A percentile compares a stretch with the other conserved stretches of the same genome.
These are phyloP conservation scores for Aphelenchoides fujianensis DNA, from an alignment of 1,140 invertebrate genomes.

Conservation along the genomic window DNA sequence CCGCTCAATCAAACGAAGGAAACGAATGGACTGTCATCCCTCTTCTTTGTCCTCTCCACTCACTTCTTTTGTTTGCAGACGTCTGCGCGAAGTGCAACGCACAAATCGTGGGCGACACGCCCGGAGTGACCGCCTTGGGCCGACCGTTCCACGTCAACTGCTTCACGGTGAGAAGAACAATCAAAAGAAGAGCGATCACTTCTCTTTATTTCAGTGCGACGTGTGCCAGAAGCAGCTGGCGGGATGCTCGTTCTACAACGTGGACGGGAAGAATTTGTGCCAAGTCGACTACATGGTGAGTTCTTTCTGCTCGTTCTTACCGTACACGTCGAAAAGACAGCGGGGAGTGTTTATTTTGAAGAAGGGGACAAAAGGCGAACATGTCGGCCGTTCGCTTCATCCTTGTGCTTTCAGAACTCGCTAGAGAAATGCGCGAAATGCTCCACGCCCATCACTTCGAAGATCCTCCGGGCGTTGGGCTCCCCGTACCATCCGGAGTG, in stretches of 20 bases:
- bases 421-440: constrained; percentile 97
- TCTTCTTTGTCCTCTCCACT: too few species aligned
- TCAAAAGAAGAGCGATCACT: too few species aligned
- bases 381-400: too few species aligned
- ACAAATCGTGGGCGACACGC: constrained; percentile 44
- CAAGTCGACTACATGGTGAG: constrained; percentile 54
- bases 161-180: too few species aligned
- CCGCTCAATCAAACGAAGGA: background rate
- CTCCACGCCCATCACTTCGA: constrained; percentile 82
- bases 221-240: constrained; percentile 68
- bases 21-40: too few species aligned
- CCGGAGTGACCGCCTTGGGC: constrained; percentile 25
- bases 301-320: background rate
- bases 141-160: constrained; percentile 75
- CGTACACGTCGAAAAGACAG: background rate
- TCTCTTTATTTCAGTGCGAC: too few species aligned
- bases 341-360: constrained; percentile 13
- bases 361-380: too few species aligned
- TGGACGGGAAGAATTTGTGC: constrained; percentile 54
- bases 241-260: constrained; percentile 50
- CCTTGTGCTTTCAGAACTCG: constrained; percentile 70
- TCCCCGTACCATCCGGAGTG: constrained; percentile 97
- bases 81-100: constrained; percentile 44
- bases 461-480: constrained; percentile 90
- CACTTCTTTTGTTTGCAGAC: constrained; percentile 35